Evolutionary conservation across 1,140 invertebrate species (phyloP), one percentile per base, ranked within the genome.

Genomic region (Cotesia chilonis): DNA sequence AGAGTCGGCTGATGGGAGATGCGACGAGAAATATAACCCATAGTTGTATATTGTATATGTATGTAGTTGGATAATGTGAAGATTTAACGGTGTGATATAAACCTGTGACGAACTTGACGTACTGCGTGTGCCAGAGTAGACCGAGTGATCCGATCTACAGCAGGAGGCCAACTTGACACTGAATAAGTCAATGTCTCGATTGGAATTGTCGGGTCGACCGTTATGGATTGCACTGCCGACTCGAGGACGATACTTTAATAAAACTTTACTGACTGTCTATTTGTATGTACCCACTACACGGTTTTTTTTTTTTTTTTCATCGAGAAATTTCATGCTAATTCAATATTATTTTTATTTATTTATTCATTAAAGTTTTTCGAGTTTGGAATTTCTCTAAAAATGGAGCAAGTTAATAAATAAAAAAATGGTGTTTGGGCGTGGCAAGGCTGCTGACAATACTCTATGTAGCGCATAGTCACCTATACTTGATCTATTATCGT

Each of bases 361-460:
- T 28, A 28, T 28, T 28, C 28, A 3, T 28, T 28, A 28, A 28
- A 28, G 28, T 28, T 1, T 28, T 28, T 28, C 28, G 28, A 28
- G 28, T 28, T 28, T 28, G 28, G 28, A 28, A 28, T 28, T 28
- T 28, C 28, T 28, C 28, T 28, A 28, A 28, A 28, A 28, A 1
- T 2, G 28, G 28, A 28, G 28, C 28, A 28, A 28, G 28, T 28
- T 28, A 28, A 28, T 28, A 28, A 28, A 28, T 28, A 28, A 28
- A 28, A 28, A 28, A 28, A 28, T 20, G 54, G 60, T 35, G n/a
- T 63, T 63, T 38, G 75, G 76, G 79, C 77, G 80, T 79, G 79
- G 75, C 75, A 75, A 60, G 65, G 68, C 60, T 70, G 68, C 60
- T 81, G 78, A 81, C 80, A 80, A 81, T 47, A 81, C 72, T 81